These are phyloP conservation scores for Labrus mixtus DNA, from an alignment of 2,113 vertebrate species.

Conservation along the genomic window DNA sequence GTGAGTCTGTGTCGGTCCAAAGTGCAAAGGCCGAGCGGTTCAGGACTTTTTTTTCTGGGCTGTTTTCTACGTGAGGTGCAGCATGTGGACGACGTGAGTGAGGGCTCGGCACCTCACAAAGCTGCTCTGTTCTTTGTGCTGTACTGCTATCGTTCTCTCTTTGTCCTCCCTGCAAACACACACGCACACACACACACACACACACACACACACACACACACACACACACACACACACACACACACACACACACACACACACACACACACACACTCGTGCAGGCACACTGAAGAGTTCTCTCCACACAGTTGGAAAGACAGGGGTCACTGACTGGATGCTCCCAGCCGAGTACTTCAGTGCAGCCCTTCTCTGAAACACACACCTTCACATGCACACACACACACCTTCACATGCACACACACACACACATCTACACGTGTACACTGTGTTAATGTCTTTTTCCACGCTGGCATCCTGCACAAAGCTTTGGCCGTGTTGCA, in stretches of 20 bases:
- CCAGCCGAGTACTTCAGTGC: slow-evolving; percentile 76
- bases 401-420: slow-evolving; percentile 26
- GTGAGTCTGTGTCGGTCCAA: slow-evolving; percentile 59
- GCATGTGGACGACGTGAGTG: slow-evolving; percentile 58
- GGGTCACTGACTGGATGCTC: slow-evolving; percentile 82
- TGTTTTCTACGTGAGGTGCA: slow-evolving; percentile 45
- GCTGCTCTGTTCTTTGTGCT: slow-evolving; percentile 80
- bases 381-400: slow-evolving; percentile 22
- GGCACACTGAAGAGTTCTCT: slow-evolving; percentile 67
- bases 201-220: slow-evolving; percentile 50
- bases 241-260: slow-evolving; percentile 51
- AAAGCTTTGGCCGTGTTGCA: slow-evolving; percentile 41
- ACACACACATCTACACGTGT: slow-evolving; percentile 35
- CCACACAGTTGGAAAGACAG: slow-evolving; percentile 79
- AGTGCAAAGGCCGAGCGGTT: slow-evolving; percentile 66
- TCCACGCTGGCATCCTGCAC: slow-evolving; percentile 62
- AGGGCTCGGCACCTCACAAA: slow-evolving; percentile 70
- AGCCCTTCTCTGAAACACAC: slow-evolving; percentile 67
- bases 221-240: slow-evolving; percentile 49
- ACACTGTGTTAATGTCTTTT: slow-evolving; percentile 72
- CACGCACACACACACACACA: slow-evolving; percentile 47
- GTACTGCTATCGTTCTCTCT: slow-evolving; percentile 48
- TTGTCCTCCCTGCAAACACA: slow-evolving; percentile 47
- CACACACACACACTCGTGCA: slow-evolving; percentile 45
- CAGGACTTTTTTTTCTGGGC: slow-evolving; percentile 62